Evolutionary conservation across 2,797 vertebrate species (phyloP), one percentile per base, ranked within the genome.

Genomic region (Chanos chanos): DNA sequence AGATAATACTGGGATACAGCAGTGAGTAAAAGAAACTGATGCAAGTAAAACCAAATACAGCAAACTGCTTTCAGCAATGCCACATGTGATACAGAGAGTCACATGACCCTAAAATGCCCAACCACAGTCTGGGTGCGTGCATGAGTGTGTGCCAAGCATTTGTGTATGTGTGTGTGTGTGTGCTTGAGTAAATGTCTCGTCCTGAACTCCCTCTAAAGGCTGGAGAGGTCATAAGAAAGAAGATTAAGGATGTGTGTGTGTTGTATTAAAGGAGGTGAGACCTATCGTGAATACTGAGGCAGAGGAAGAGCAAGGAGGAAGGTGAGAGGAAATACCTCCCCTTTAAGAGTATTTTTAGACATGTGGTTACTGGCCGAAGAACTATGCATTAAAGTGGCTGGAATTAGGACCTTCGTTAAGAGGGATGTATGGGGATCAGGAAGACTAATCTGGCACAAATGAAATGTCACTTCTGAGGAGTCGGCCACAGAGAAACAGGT

Each of bases 301-400:
- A n/a, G 44, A 40, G 5, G 5, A 24, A 24, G 36, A 8, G 22
- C 47, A 27, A 16, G 28, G n/a, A n/a, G n/a, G 64, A 27, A 37
- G 27, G 49, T 47, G 54, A 50, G 34, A 25, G 12, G n/a, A n/a
- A 15, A 54, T 73, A 60, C 80, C 67, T 72, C 66, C 66, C 66
- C 84, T 86, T 88, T 83, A 85, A 84, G 72, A 55, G 71, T 84
- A 87, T 86, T 86, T 84, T 85, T 83, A 85, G 77, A 74, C 28
- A 41, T 28, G 18, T 4, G 64, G 12, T 66, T 75, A 77, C 75
- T 41, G 59, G 49, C 76, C 76, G 74, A 50, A 65, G 66, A 81
- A 74, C 48, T 18, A 61, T 68, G 65, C 66, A 74, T 81, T 78
- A 83, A 84, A n/a, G n/a, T n/a, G 72, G 76, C 73, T 27, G 74